Evolutionary conservation across 2,888 invertebrate species (phyloP).

Genomic region (Hydriomena furcata): DNA sequence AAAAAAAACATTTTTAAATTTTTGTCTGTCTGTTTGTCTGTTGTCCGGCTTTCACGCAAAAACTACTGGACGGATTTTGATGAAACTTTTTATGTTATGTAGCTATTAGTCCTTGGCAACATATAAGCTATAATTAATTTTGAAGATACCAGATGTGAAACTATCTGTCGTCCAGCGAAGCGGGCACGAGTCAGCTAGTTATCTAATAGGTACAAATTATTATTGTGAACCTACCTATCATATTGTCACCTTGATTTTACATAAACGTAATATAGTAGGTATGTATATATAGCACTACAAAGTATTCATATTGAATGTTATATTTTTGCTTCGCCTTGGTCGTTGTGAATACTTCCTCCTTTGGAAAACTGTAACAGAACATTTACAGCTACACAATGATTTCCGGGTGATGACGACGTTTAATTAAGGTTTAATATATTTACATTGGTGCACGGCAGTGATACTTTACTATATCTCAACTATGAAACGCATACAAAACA

Average conservation of each 20-base stretch:
- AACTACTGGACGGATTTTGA: too few relatives aligned
- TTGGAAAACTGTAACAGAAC: conserved; percentile 77
- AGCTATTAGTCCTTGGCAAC: too few relatives aligned
- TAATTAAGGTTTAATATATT: conserved; percentile 64
- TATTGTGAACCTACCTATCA: conserved; percentile 7
- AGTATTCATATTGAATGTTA: conserved; percentile 50
- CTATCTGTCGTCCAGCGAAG: too few relatives aligned
- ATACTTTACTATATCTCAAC: too few relatives aligned
- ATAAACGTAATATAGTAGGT: conserved; percentile 6
- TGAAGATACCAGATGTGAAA: too few relatives aligned
- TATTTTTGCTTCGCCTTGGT: conserved; percentile 73
- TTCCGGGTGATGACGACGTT: conserved; percentile 76
- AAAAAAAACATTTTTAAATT: too few relatives aligned
- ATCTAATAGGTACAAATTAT: not conserved
- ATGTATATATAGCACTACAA: conserved; percentile 1
- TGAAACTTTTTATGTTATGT: too few relatives aligned
- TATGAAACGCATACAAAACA: too few relatives aligned
- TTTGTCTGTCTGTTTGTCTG: too few relatives aligned
- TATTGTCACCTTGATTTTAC: conserved; percentile 24
- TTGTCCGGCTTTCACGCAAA: too few relatives aligned
- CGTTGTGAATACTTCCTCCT: conserved; percentile 71
- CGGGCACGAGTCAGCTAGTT: too few relatives aligned
- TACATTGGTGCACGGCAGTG: conserved; percentile 44
- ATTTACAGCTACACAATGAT: conserved; percentile 64
- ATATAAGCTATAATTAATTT: too few relatives aligned